These are phyloP conservation scores for Pteronotus mesoamericanus DNA, from an alignment of 2,797 vertebrate species.

Conservation along the genomic window DNA sequence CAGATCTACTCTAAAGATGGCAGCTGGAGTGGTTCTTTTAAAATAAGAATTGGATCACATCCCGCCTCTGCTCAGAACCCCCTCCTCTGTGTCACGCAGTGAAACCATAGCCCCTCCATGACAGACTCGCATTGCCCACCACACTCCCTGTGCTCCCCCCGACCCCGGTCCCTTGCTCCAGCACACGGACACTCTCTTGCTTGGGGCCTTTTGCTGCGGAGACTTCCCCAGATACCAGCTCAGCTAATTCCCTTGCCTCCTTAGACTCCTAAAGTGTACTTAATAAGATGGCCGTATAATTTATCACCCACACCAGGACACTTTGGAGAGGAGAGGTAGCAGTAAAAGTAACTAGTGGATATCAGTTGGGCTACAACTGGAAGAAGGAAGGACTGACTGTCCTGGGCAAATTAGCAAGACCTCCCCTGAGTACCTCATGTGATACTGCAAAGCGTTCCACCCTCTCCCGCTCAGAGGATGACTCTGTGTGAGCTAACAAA, in stretches of 20 bases:
- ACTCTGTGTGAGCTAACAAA: neutral
- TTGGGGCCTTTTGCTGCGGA: neutral
- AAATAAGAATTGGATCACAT: neutral
- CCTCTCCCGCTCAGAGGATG: neutral
- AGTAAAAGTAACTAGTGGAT: neutral
- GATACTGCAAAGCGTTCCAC: neutral
- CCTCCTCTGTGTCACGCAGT: neutral
- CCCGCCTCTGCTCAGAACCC: neutral
- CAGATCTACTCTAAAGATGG: neutral
- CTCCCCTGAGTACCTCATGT: neutral
- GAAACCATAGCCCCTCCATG: neutral
- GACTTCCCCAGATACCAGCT: neutral
- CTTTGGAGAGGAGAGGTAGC: neutral
- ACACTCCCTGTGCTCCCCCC: neutral
- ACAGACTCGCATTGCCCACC: neutral
- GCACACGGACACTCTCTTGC: neutral
- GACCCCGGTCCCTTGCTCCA: neutral
- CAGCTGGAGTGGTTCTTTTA: neutral
- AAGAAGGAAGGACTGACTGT: neutral
- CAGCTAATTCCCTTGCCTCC: neutral
- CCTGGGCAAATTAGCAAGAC: neutral
- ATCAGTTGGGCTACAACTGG: neutral
- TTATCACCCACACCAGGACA: neutral
- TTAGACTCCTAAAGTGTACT: neutral
- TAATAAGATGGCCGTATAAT: neutral